Base-by-base conservation (phyloP, 1,140 invertebrate species). In the Protaetia brevitarsis region DNA sequence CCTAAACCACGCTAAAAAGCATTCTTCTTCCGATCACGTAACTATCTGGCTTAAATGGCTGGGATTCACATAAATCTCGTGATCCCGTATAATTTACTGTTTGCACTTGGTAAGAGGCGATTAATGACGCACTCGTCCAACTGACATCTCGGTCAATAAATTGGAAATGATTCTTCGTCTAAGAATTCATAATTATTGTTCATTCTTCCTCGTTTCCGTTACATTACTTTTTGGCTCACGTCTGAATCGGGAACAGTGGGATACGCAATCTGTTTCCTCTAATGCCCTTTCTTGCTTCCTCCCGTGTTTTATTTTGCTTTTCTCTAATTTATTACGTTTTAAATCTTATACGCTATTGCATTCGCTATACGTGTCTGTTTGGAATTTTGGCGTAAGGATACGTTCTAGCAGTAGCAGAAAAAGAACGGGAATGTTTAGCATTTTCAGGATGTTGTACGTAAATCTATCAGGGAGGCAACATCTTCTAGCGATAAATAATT, bases 11-110 rank as follows among this genome's bases (percentile, higher is more conserved):
- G 41, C 41, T 51, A 51, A 26, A 19, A 51, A 23, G 26, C 41
- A 51, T 51, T 51, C 26, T 51, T 51, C 41, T 51, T 23, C 41
- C 41, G 41, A 51, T 51, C 41, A 51, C 41, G 41, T 51, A 51
- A 23, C 16, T 51, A 51, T 51, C 41, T 51, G 41, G 41, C 41
- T 51, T 51, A 51, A 51, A 51, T 51, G 41, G 21, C 41, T 23
- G 41, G 34, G 41, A 51, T 51, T 51, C 41, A 51, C 41, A 51
- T 51, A 51, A 51, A 51, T 51, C 41, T 51, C 41, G 41, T 7
- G 31, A 11, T n/a, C 8, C 31, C 31, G 41, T 51, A 23, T 51
- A 51, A 51, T 51, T 51, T 51, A 51, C 41, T 51, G 41, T 51
- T 23, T 23, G 13, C 26, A 51, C 41, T 51, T 21, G 41, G 13